Percentiles rank a stretch among this genome's conserved stretches.
Evolutionary conservation across 2,888 invertebrate species (phyloP).

Genomic region (Ophioninae sp.): DNA sequence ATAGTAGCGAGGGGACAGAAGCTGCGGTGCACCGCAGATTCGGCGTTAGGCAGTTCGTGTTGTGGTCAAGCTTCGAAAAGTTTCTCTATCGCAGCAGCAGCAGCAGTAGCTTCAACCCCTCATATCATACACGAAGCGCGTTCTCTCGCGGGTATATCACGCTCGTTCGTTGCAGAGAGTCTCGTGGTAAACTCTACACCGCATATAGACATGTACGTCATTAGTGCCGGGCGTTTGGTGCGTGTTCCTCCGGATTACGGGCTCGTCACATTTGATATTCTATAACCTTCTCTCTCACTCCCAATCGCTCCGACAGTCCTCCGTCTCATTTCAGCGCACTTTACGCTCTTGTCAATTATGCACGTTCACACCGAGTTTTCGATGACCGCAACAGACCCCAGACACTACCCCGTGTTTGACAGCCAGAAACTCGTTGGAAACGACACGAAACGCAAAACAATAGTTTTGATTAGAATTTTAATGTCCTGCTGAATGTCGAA

Average conservation of each 20-base stretch:
- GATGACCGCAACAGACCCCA: constrained; percentile 16
- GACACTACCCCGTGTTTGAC: constrained; percentile 40
- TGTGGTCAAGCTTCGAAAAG: constrained; percentile 68
- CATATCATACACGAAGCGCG: constrained; percentile 11
- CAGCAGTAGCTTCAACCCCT: not conserved
- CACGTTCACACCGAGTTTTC: constrained; percentile 67
- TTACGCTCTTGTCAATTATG: constrained; percentile 71
- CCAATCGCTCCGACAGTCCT: constrained; percentile 36
- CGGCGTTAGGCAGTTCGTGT: constrained; percentile 68
- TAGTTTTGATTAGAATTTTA: constrained; percentile 50
- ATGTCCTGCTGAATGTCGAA: not conserved
- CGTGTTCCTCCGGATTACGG: constrained; percentile 69
- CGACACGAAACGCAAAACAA: constrained; percentile 39
- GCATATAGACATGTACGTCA: constrained; percentile 57
- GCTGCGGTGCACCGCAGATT: constrained; percentile 69
- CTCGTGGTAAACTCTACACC: constrained; percentile 15
- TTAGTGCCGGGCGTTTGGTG: constrained; percentile 67
- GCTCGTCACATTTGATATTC: constrained; percentile 72
- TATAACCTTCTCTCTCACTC: constrained; percentile 4
- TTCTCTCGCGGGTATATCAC: constrained; percentile 14
- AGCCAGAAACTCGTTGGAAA: constrained; percentile 18
- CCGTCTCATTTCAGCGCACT: constrained; percentile 70
- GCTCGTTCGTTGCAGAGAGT: constrained; percentile 5
- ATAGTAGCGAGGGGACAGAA: constrained; percentile 46
- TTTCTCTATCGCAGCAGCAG: constrained; percentile 53